Evolutionary conservation across 2,797 vertebrate genomes (phyloP), one percentile per base, ranked within the genome.

Genomic region (Neostethus bicornis): DNA sequence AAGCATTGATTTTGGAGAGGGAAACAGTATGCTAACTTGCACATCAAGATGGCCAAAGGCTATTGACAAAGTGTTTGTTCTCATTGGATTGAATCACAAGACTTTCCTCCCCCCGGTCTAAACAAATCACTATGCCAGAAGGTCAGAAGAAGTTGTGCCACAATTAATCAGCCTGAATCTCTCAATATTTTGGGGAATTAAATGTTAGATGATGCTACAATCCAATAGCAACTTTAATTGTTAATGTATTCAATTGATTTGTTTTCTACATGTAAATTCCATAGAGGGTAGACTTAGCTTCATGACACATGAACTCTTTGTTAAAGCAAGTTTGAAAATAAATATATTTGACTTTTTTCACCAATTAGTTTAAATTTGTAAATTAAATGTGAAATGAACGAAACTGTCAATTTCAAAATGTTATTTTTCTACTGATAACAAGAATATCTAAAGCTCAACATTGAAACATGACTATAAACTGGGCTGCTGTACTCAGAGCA

Each of bases 1-100:
- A 75, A 67, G 23, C 76, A 90, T 90, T 9, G 85, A 89, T 89
- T 72, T 29, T 34, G 48, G 69, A 34, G 1, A 49, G 62, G 74
- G 78, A 69, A 83, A 81, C 75, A 49, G 69, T 61, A 48, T 79
- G 83, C 83, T 83, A 83, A 79, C 83, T 81, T 75, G 83, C 82
- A 80, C 80, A 84, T 77, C 49, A 47, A 81, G 75, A 81, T 77
- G 68, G 80, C 85, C 74, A 43, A 64, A 75, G 68, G 75, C 74
- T 87, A 90, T 88, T 73, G 84, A 81, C 74, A 85, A 87, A 77
- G 73, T 86, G 83, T 84, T 90, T 89, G 86, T 88, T 90, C 84
- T 81, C 76, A 79, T 85, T 69, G 80, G 83, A 70, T 78, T 70
- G 73, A 84, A 87, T 89, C 79, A 51, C 66, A 80, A 76, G 73